Percentiles rank a stretch among this genome's conserved stretches.
phyloP scores from a whole-genome alignment of 2,888 invertebrate genomes.

The Ennomos erosarius region DNA sequence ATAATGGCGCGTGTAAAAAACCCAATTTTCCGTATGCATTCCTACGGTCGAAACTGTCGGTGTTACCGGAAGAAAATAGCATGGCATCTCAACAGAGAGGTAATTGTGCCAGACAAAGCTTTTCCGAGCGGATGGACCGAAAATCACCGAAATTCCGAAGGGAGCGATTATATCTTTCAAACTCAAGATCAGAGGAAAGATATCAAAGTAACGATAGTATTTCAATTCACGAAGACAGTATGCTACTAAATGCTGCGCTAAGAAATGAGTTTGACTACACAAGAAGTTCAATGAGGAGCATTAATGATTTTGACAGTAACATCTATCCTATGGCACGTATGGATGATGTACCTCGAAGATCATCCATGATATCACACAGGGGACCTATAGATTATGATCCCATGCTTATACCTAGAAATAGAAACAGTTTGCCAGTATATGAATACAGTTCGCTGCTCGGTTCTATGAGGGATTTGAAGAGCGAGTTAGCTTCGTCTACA shows the following conservation, averaged over 20 bases:
- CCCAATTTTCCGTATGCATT: constrained; percentile 92
- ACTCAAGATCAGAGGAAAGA: constrained; percentile 86
- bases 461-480: constrained; percentile 72
- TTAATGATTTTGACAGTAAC: constrained; percentile 69
- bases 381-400: constrained; percentile 77
- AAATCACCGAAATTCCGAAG: constrained; percentile 76
- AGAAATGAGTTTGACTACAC: constrained; percentile 71
- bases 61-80: constrained; percentile 90
- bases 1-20: constrained; percentile 82
- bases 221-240: constrained; percentile 77
- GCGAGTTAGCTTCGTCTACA: constrained; percentile 73
- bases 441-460: constrained; percentile 74
- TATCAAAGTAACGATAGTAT: constrained; percentile 83
- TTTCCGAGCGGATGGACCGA: constrained; percentile 79
- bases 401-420: constrained; percentile 79
- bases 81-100: constrained; percentile 80
- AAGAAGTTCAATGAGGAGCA: constrained; percentile 75
- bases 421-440: constrained; percentile 81
- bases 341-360: constrained; percentile 71
- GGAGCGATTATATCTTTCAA: constrained; percentile 72
- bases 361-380: constrained; percentile 79
- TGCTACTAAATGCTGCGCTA: constrained; percentile 69
- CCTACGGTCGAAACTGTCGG: constrained; percentile 90
- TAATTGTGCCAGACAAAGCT: constrained; percentile 80
- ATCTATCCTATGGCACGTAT: constrained; percentile 61